Evolutionary conservation across 2,888 invertebrate species (phyloP), one percentile per base, ranked within the genome.

Genomic region (Abscondita cerata): DNA sequence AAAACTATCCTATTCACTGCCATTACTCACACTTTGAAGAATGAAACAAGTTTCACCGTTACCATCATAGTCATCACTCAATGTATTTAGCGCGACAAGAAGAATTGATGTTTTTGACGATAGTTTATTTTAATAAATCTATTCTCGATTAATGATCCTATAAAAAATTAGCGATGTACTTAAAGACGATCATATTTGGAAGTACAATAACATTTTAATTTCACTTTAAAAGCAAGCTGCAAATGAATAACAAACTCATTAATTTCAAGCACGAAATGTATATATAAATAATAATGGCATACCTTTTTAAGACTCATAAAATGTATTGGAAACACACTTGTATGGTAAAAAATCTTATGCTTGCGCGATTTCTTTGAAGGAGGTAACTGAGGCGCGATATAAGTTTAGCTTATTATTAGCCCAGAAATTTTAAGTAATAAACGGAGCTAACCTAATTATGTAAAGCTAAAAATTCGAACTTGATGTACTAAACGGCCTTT

Each of bases 251-350:
- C 40, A n/a, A 38, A 25, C 2, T 25, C 6, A 44, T 44, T 44
- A 11, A 16, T 16, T 18, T 44, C 19, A 44, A 44, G 18, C 44
- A 44, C 44, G 44, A 44, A 11, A 44, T 18, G n/a, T 11, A 18
- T 5, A 19, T 44, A 44, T 18, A 6, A 18, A 54, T 62, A 50
- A 40, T 56, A 61, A 66, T 62, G 56, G 65, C 67, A 76, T 79
- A 80, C 80, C 80, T 80, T 80, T 78, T 79, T 80, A 70, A 80
- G 76, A 65, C 77, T n/a, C n/a, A n/a, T n/a, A n/a, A n/a, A n/a
- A n/a, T n/a, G n/a, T n/a, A n/a, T n/a, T n/a, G n/a, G n/a, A n/a
- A n/a, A n/a, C n/a, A n/a, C n/a, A n/a, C n/a, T n/a, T n/a, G n/a
- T n/a, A n/a, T n/a, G n/a, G n/a, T n/a, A n/a, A n/a, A n/a, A n/a